A percentile compares a stretch with the other conserved stretches of the same genome.
These are phyloP conservation scores for Batillaria attramentaria DNA, from an alignment of 1,140 invertebrate species.

Conservation along the genomic window DNA sequence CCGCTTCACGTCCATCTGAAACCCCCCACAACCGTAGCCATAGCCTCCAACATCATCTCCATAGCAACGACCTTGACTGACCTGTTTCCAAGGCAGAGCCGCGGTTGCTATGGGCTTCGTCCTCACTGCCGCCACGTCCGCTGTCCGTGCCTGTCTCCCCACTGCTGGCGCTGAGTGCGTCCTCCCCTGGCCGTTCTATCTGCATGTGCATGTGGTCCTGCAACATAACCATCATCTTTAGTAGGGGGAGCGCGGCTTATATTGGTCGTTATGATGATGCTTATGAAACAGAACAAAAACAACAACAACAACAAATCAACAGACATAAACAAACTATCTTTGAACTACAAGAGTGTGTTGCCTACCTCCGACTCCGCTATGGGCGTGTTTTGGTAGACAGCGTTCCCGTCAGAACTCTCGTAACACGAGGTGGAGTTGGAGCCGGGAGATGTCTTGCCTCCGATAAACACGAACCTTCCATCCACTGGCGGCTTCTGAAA, in stretches of 20 bases:
- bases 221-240: not conserved
- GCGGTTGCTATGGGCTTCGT: conserved; percentile 20
- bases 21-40: not conserved
- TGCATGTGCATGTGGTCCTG: conserved; percentile 20
- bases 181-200: conserved; percentile 15
- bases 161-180: conserved; percentile 15
- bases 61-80: not conserved
- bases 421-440: conserved; percentile 10
- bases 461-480: conserved; percentile 4
- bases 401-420: conserved; percentile 16
- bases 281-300: not conserved
- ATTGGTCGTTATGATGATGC: not conserved
- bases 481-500: conserved; percentile 14
- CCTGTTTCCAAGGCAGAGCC: conserved; percentile 7
- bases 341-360: not conserved
- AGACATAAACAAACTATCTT: not conserved
- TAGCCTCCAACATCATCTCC: not conserved
- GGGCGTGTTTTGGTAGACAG: conserved; percentile 5
- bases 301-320: not conserved
- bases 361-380: conserved; percentile 13
- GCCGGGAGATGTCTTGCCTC: not conserved
- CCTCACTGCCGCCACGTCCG: conserved; percentile 18
- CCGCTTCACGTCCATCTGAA: too few species aligned
- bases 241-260: not conserved
- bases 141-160: conserved; percentile 24